phyloP scores from a whole-genome alignment of 2,113 vertebrate species.

The Gallinago jamesoni region DNA sequence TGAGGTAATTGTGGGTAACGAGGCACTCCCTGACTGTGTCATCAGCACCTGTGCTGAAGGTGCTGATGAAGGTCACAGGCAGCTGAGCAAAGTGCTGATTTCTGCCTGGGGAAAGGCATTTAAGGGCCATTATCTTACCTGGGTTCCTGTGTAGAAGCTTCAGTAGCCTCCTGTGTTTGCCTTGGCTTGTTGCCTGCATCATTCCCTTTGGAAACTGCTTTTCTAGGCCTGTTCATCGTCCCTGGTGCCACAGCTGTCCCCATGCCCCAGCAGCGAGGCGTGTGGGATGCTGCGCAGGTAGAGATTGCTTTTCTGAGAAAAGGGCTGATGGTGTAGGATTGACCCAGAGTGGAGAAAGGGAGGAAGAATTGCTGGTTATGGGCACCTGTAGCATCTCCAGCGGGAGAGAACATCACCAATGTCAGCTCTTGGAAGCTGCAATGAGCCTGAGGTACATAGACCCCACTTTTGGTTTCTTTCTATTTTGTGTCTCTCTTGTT shows the following conservation, averaged over 20 bases:
- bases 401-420: background rate
- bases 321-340: background rate
- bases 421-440: background rate
- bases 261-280: fast-evolving
- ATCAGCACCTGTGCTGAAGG: background rate
- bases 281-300: background rate
- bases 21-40: background rate
- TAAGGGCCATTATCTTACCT: background rate
- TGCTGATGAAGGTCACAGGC: background rate
- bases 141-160: background rate
- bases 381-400: background rate
- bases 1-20: background rate
- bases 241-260: background rate
- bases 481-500: background rate
- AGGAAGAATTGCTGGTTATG: background rate
- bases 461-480: background rate
- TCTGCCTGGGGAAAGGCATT: background rate
- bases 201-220: background rate
- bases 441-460: background rate
- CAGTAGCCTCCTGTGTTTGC: background rate
- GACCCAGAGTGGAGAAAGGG: background rate
- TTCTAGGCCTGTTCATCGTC: background rate
- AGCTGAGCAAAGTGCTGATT: background rate
- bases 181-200: fast-evolving
- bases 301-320: slow-evolving; percentile 22